A percentile compares a stretch with the other conserved stretches of the same genome.
Evolutionary conservation across 2,113 vertebrate genomes (phyloP).

Genomic region (Galeopterus variegatus): DNA sequence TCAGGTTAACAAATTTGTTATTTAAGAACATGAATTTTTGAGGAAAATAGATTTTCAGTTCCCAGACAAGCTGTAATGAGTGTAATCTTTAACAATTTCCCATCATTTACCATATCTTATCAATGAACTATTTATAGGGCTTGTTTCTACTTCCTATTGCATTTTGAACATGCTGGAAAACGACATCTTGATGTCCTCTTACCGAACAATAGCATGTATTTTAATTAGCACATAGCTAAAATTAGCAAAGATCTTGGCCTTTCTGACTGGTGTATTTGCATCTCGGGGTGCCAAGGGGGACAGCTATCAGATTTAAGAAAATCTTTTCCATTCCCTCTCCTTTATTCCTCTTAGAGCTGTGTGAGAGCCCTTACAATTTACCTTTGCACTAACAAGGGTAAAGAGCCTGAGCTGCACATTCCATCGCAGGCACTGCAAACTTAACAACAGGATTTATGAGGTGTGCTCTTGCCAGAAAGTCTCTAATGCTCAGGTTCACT

Average conservation of each 20-base stretch:
- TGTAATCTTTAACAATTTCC: conserved; percentile 80
- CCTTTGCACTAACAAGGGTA: conserved; percentile 78
- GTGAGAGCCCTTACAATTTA: conserved; percentile 60
- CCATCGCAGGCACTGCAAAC: conserved; percentile 52
- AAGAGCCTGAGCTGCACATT: conserved; percentile 70
- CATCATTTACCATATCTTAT: conserved; percentile 69
- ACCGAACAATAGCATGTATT: conserved; percentile 77
- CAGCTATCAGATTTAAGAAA: conserved; percentile 53
- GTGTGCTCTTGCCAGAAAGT: conserved; percentile 65
- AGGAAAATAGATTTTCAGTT: conserved; percentile 25
- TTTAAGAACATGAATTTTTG: not conserved
- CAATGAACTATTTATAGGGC: conserved; percentile 75
- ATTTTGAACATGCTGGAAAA: conserved; percentile 80
- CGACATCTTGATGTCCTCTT: conserved; percentile 76
- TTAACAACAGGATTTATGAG: conserved; percentile 74
- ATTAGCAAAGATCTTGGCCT: conserved; percentile 76
- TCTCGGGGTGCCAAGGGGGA: conserved; percentile 40
- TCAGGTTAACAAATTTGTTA: not conserved
- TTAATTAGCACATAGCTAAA: conserved; percentile 78
- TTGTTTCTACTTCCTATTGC: conserved; percentile 62
- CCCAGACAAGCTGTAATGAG: not conserved
- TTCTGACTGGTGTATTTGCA: conserved; percentile 72
- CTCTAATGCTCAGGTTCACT: conserved; percentile 81
- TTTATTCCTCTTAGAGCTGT: conserved; percentile 44
- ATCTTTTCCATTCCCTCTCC: conserved; percentile 61